Evolutionary conservation across 35 echinoderm and acorn worm genomes (phyloP).

Genomic region (Apostichopus californicus): DNA sequence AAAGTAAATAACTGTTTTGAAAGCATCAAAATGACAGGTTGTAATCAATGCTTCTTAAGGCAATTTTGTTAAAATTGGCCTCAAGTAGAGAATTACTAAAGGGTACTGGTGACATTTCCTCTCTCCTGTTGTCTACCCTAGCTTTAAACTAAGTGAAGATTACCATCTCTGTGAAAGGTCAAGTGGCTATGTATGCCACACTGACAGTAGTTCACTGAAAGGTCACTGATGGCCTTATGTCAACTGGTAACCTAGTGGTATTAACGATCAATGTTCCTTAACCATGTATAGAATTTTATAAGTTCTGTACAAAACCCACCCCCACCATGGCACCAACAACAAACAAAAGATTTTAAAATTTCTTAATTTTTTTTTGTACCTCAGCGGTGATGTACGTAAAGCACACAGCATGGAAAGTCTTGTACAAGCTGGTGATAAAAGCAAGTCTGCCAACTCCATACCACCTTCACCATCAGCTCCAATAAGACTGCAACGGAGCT

Average conservation of each 20-base stretch:
- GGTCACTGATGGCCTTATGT: no score
- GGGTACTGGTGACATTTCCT: background rate
- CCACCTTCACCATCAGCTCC: constrained; percentile 84
- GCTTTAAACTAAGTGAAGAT: no score
- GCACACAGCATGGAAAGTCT: constrained; percentile 99
- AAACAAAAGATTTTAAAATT: background rate
- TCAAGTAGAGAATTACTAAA: background rate
- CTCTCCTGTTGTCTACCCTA: background rate
- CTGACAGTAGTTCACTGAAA: background rate
- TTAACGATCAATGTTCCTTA: no score
- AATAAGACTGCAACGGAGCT: constrained; percentile 74
- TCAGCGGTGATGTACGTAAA: constrained; percentile 91
- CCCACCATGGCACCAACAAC: background rate
- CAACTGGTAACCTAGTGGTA: no score
- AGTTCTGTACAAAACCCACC: background rate
- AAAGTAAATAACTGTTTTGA: background rate
- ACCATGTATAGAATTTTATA: no score
- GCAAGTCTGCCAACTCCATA: constrained; percentile 71
- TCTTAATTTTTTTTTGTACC: background rate
- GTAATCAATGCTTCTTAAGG: background rate
- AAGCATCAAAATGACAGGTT: background rate
- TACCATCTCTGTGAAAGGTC: no score
- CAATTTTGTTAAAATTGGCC: background rate
- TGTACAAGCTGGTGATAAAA: constrained; percentile 63
- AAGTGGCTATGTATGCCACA: background rate